Evolutionary conservation across 2,797 vertebrate species (phyloP), one percentile per base, ranked within the genome.

Genomic region (Lateolabrax maculatus): DNA sequence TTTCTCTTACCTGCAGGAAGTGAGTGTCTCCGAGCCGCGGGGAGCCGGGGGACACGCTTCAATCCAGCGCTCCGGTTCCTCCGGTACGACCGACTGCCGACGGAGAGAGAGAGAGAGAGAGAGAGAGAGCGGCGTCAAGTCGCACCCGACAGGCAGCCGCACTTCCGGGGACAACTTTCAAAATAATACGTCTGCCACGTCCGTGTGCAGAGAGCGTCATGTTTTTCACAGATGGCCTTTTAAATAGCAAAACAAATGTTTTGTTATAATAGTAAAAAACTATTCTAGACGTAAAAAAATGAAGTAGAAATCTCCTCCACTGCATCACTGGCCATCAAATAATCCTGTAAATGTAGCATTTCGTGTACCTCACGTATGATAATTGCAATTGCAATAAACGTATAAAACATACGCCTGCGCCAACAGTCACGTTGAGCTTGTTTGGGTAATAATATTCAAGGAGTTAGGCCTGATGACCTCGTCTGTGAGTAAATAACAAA

Each of bases 61-160:
- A 90, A 92, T 87, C 88, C 87, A 84, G 81, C 89, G 88, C 91
- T 83, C 63, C 55, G 49, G 36, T 80, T 9, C 57, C 75, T 69
- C 66, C 12, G 13, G 12, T 23, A 10, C 4, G 7, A 72, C 16
- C 15, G 75, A 79, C 75, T 55, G 84, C 37, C 13, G 55, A 66
- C 77, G 16, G 16, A 56, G 53, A 9, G 6, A 34, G 31, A 6
- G 4, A 34, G 31, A 34, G 31, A 34, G 4, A 34, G 31, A 34
- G 31, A 3, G 4, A 44, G 5, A 15, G 9, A 63, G n/a, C 57
- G 19, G 39, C 5, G 36, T 70, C 58, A 77, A 81, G 76, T 0
- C 2, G 6, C 3, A 12, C 18, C 0, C 0, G 1, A 3, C 0
- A 1, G 1, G 1, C 3, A n/a, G 2, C 5, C 0, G 0, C 0